Conservation (phyloP, 35 echinoderm and acorn worm species). For the Lytechinus variegatus region DNA sequence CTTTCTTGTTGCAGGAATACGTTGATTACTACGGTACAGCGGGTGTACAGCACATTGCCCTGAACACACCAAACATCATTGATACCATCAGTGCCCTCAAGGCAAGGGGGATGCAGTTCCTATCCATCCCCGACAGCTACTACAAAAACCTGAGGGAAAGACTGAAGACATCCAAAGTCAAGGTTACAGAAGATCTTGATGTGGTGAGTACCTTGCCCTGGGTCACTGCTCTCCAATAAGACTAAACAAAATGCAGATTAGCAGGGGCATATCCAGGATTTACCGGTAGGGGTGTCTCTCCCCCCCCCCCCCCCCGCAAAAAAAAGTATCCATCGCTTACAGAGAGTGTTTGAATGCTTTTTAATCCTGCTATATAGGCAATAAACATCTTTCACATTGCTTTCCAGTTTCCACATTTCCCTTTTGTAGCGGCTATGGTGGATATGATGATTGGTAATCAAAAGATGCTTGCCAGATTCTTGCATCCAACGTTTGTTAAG, state of each 20-base stretch:
- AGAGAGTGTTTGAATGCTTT: no score
- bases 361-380: no score
- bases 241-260: no score
- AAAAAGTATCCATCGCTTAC: no score
- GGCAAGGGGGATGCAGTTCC: constrained; percentile 81
- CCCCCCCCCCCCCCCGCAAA: constrained; percentile 1
- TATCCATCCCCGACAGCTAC: constrained; percentile 80
- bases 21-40: constrained; percentile 94
- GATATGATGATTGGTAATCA: no score
- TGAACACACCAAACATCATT: constrained; percentile 86
- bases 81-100: constrained; percentile 62
- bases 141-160: constrained; percentile 82
- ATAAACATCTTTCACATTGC: no score
- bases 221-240: neutral
- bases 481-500: no score
- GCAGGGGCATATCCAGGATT: no score
- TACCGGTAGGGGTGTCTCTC: neutral
- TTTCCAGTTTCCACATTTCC: no score
- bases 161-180: constrained; percentile 77
- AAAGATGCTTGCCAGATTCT: no score
- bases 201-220: constrained; percentile 46
- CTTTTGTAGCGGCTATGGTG: no score
- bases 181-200: constrained; percentile 76
- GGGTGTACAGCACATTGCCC: constrained; percentile 94
- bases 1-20: constrained; percentile 74